Conservation (phyloP, 2,113 vertebrate species). For the Pterocles burchelli region DNA sequence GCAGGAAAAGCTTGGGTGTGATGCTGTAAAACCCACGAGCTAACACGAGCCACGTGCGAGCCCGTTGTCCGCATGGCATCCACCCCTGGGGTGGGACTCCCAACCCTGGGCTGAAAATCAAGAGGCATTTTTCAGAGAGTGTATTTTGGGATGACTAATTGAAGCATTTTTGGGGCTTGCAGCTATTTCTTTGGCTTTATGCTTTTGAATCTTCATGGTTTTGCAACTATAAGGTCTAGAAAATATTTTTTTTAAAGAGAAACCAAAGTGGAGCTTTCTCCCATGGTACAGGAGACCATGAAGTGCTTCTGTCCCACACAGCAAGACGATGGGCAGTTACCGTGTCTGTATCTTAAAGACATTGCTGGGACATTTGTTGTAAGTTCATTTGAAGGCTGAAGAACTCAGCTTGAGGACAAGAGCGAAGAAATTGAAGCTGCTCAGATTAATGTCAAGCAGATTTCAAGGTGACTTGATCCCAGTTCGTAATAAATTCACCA, state of each 20-base stretch:
- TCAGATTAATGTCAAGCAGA: neutral
- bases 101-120: neutral
- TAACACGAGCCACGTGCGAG: accelerated
- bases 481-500: neutral
- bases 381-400: neutral
- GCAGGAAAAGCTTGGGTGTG: neutral
- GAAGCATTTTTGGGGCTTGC: neutral
- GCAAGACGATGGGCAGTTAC: neutral
- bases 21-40: neutral
- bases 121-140: neutral
- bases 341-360: neutral
- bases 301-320: neutral
- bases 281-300: neutral
- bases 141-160: neutral
- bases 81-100: neutral
- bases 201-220: neutral
- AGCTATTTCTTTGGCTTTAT: neutral
- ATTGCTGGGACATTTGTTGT: neutral
- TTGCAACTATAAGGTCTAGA: neutral
- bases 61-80: accelerated
- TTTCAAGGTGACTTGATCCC: neutral
- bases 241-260: neutral
- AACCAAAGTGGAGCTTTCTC: neutral
- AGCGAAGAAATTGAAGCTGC: neutral
- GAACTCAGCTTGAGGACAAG: neutral